A percentile compares a stretch with the other conserved stretches of the same genome.
phyloP scores from a whole-genome alignment of 1,140 invertebrate genomes.

The Pararge aegeria region DNA sequence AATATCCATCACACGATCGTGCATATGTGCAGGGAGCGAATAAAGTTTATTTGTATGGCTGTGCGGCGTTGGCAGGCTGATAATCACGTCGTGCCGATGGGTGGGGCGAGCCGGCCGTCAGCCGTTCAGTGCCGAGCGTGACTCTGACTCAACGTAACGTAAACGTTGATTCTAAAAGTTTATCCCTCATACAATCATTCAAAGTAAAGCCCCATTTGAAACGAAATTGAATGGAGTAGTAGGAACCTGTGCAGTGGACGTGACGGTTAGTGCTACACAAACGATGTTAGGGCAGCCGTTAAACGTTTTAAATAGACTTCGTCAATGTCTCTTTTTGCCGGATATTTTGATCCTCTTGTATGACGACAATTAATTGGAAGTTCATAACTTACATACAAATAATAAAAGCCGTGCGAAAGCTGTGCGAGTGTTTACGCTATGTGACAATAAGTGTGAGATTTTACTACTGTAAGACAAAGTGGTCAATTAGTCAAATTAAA shows the following conservation, averaged over 20 bases:
- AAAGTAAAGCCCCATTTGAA: slow-evolving; percentile 3
- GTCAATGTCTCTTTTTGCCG: slow-evolving; percentile 56
- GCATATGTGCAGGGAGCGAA: slow-evolving; percentile 71
- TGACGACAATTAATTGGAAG: slow-evolving; percentile 54
- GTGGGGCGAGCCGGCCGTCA: slow-evolving; percentile 55
- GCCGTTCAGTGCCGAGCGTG: slow-evolving; percentile 56
- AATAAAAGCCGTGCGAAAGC: slow-evolving; percentile 14
- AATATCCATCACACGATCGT: slow-evolving; percentile 56
- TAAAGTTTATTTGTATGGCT: slow-evolving; percentile 75
- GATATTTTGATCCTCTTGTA: slow-evolving; percentile 73
- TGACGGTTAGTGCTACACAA: slow-evolving; percentile 26
- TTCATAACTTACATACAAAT: not conserved
- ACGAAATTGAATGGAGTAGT: slow-evolving; percentile 14
- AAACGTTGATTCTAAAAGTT: slow-evolving; percentile 19
- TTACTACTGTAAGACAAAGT: slow-evolving; percentile 22
- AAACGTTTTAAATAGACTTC: slow-evolving; percentile 64
- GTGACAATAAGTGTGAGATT: slow-evolving; percentile 38
- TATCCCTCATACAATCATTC: slow-evolving; percentile 20
- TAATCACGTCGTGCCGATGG: slow-evolving; percentile 60
- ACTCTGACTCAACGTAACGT: slow-evolving; percentile 51
- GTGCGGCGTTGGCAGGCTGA: slow-evolving; percentile 60
- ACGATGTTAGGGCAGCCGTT: slow-evolving; percentile 70
- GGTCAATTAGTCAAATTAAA: slow-evolving; percentile 10
- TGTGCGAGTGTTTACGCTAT: slow-evolving; percentile 39
- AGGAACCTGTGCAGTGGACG: slow-evolving; percentile 17